Evolutionary conservation across 2,113 vertebrate species (phyloP).

Genomic region (Oryctolagus cuniculus): mOryCun1.1 NC_091434.1:9639001-9639500

Average conservation of each 20-base stretch:
- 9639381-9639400: background rate
- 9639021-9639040: background rate
- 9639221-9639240: background rate
- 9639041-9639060: no score
- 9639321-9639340: background rate
- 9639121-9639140: no score
- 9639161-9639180: no score
- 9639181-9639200: no score
- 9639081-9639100: no score
- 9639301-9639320: background rate
- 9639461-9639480: background rate
- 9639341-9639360: background rate
- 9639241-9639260: background rate
- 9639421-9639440: slow-evolving; percentile 41
- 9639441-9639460: slow-evolving; percentile 32
- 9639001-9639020: background rate
- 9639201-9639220: background rate
- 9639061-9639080: background rate
- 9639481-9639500: background rate
- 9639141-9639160: no score
- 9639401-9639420: background rate
- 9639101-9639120: no score
- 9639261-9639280: background rate
- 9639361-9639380: background rate
- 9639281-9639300: background rate